phyloP scores from a whole-genome alignment of 2,113 vertebrate genomes.

The Anser cygnoides region DNA sequence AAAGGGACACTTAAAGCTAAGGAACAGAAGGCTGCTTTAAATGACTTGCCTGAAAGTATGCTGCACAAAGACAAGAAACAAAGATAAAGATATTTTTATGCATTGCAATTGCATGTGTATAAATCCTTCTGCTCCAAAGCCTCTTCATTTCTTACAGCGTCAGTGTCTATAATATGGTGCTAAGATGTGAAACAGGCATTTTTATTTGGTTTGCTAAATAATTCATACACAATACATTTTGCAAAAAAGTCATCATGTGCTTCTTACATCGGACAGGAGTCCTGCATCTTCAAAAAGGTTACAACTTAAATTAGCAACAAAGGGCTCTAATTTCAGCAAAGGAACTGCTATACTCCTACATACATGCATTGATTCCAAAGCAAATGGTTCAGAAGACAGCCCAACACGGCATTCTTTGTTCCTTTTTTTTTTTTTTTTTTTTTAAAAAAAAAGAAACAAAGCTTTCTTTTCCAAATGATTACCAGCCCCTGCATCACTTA shows the following conservation, averaged over 20 bases:
- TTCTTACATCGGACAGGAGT: background rate
- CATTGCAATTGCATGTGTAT: background rate
- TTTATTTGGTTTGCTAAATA: background rate
- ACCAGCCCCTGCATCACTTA: background rate
- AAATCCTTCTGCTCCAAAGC: background rate
- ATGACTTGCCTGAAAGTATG: background rate
- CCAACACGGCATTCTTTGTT: background rate
- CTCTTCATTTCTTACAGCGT: background rate
- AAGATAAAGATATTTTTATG: background rate
- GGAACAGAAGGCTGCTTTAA: background rate
- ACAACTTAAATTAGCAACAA: background rate
- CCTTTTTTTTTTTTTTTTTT: background rate
- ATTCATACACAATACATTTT: background rate
- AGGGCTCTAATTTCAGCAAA: background rate
- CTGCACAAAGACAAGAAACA: background rate
- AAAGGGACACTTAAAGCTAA: background rate
- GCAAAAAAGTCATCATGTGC: background rate
- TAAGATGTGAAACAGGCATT: background rate
- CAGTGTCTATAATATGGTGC: background rate
- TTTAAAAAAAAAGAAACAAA: background rate
- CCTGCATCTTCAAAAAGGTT: background rate
- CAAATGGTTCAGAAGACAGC: background rate
- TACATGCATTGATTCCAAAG: background rate
- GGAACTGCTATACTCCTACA: background rate
- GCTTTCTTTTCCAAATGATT: conserved; percentile 1